phyloP scores from a whole-genome alignment of 2,113 vertebrate genomes.

The Thinocorus orbignyianus region DNA sequence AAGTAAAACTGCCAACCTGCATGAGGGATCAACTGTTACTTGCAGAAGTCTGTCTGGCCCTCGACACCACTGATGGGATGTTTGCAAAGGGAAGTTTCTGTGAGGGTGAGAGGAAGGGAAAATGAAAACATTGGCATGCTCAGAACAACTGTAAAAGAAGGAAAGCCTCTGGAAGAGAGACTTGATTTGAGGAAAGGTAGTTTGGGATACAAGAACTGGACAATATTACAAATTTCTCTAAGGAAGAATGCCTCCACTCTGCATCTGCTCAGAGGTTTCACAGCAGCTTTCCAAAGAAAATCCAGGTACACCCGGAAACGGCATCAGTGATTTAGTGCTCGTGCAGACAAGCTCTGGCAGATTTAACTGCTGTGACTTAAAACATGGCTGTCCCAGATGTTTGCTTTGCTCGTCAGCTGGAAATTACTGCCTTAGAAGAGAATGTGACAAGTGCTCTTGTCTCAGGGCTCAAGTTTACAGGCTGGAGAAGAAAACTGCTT shows the following conservation, averaged over 20 bases:
- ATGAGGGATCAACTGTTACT: neutral
- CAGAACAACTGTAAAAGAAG: neutral
- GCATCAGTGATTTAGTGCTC: neutral
- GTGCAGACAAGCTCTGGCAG: neutral
- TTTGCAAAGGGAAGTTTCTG: neutral
- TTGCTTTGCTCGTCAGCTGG: neutral
- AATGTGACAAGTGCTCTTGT: neutral
- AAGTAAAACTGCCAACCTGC: neutral
- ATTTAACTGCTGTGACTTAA: slow-evolving; percentile 1
- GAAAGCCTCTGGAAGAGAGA: neutral
- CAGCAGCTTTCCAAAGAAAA: neutral
- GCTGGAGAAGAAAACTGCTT: neutral
- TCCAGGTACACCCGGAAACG: neutral
- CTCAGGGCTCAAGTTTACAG: neutral
- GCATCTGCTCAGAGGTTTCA: neutral
- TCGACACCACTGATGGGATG: neutral
- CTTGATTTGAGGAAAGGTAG: neutral
- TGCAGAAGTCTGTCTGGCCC: neutral
- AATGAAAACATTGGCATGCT: neutral
- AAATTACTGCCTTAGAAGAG: neutral
- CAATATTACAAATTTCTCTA: neutral
- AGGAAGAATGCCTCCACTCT: neutral
- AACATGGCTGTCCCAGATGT: neutral
- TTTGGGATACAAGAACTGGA: neutral
- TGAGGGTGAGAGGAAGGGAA: neutral